Conservation (phyloP, 1,140 invertebrate genomes). For the Microplitis demolitor region DNA sequence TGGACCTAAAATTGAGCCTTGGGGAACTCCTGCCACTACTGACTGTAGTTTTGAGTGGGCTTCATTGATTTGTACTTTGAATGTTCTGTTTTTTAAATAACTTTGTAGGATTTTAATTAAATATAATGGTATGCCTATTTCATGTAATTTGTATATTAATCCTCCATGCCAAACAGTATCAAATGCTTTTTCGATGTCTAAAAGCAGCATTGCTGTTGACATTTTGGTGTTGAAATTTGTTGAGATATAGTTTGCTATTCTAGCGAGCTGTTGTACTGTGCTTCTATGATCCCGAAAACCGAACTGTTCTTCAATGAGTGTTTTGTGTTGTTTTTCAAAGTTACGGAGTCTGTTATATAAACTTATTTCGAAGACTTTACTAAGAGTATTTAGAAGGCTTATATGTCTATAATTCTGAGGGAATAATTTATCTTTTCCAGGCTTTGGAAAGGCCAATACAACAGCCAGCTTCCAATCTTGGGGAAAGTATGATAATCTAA, state of each 20-base stretch:
- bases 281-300: constrained; percentile 39
- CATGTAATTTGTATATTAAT: constrained; percentile 40
- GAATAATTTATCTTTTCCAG: constrained; percentile 41
- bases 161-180: constrained; percentile 22
- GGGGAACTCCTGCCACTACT: constrained; percentile 36
- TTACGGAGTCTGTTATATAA: constrained; percentile 36
- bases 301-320: constrained; percentile 39
- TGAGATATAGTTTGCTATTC: too few relatives aligned
- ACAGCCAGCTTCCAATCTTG: constrained; percentile 37
- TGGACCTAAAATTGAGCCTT: constrained; percentile 31
- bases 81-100: constrained; percentile 33
- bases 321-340: not conserved
- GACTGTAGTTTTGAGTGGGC: constrained; percentile 17
- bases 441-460: constrained; percentile 35
- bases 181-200: too few relatives aligned
- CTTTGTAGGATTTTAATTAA: constrained; percentile 32
- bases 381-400: constrained; percentile 38
- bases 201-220: too few relatives aligned
- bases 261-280: constrained; percentile 39
- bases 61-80: constrained; percentile 23
- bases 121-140: constrained; percentile 25
- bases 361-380: constrained; percentile 44
- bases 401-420: constrained; percentile 47
- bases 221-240: too few relatives aligned
- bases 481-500: constrained; percentile 38